These are phyloP conservation scores for Bombyx mandarina DNA, from an alignment of 1,140 invertebrate species.

Conservation along the genomic window DNA sequence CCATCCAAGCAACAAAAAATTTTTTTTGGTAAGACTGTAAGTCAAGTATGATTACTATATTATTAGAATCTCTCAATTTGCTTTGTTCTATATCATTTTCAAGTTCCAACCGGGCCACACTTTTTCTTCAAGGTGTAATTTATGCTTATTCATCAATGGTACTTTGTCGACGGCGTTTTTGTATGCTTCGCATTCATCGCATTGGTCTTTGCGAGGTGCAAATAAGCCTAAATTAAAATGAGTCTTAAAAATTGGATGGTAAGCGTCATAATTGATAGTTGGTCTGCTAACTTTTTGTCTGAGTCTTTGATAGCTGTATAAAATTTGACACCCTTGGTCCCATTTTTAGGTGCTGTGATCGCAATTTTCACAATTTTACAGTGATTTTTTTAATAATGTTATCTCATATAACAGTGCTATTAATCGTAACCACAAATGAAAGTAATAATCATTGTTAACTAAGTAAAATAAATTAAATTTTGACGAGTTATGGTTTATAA, in stretches of 20 bases:
- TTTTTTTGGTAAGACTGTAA: conserved; percentile 16
- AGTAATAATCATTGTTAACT: too few species aligned
- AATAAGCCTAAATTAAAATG: conserved; percentile 33
- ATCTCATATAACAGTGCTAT: too few species aligned
- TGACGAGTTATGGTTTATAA: too few species aligned
- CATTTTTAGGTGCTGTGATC: too few species aligned
- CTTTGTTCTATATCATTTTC: conserved; percentile 24
- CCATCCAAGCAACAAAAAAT: too few species aligned
- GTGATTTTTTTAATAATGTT: too few species aligned
- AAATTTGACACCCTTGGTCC: too few species aligned
- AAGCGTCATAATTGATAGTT: conserved; percentile 27
- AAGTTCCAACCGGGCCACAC: conserved; percentile 14
- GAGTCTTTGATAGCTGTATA: too few species aligned
- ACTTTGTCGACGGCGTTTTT: conserved; percentile 13
- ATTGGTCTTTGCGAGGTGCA: conserved; percentile 27
- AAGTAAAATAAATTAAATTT: too few species aligned
- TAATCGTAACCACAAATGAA: too few species aligned
- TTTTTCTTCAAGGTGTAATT: conserved; percentile 28
- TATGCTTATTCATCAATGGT: conserved; percentile 16
- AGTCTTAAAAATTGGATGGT: conserved; percentile 29
- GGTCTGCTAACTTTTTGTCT: conserved; percentile 12
- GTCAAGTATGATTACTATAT: conserved; percentile 22
- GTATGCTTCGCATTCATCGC: conserved; percentile 22
- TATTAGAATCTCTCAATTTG: conserved; percentile 11
- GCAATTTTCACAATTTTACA: too few species aligned